phyloP scores from a whole-genome alignment of 1,140 invertebrate species.

The Drosophila guanche region DNA sequence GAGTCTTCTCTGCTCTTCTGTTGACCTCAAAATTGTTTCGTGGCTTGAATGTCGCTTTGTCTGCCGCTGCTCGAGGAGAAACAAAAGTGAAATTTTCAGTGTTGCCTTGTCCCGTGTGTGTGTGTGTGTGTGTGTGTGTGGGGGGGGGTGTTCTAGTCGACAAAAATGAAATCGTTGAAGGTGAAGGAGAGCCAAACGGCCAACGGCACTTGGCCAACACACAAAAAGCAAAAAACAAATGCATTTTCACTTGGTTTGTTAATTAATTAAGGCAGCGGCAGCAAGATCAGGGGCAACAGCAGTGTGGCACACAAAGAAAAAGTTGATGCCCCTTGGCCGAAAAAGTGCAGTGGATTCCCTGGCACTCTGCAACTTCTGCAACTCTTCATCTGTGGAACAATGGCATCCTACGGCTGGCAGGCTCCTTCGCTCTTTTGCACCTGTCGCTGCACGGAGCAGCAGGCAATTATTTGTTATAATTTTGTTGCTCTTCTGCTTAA shows the following conservation, averaged over 20 bases:
- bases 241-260: conserved; percentile 70
- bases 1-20: conserved; percentile 43
- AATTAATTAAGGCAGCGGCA: conserved; percentile 61
- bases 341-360: conserved; percentile 25
- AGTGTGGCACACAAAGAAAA: conserved; percentile 35
- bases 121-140: conserved; percentile 35
- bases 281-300: conserved; percentile 27
- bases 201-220: conserved; percentile 45
- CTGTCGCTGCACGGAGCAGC: conserved; percentile 46
- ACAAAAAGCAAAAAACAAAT: conserved; percentile 19
- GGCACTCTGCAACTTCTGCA: no score
- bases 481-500: conserved; percentile 57
- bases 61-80: conserved; percentile 56
- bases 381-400: conserved; percentile 25
- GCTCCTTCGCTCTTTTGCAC: conserved; percentile 22
- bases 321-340: conserved; percentile 38
- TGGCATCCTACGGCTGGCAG: conserved; percentile 20
- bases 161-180: conserved; percentile 55
- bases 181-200: conserved; percentile 22
- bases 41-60: conserved; percentile 75
- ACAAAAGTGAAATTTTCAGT: conserved; percentile 74
- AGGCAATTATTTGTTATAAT: conserved; percentile 76
- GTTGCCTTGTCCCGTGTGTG: neutral
- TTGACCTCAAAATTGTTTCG: conserved; percentile 74
- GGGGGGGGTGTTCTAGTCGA: no score